Evolutionary conservation across 2,888 invertebrate genomes (phyloP).

Genomic region (Eurytoma californica): DNA sequence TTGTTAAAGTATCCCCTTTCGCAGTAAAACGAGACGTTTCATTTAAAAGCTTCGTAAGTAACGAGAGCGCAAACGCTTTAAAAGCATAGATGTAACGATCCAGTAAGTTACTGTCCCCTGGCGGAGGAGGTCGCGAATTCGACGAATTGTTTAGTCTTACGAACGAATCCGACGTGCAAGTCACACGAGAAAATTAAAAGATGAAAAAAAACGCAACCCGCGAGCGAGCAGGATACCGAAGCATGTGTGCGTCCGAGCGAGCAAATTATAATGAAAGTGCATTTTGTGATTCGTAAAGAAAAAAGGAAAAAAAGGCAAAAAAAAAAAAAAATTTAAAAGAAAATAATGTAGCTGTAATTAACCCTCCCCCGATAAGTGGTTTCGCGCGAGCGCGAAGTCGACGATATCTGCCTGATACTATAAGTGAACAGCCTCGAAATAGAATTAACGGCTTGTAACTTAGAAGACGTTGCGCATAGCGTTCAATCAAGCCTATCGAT

Average conservation of each 20-base stretch:
- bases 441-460: slow-evolving; percentile 51
- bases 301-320: slow-evolving; percentile 18
- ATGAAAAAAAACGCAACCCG: slow-evolving; percentile 3
- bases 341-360: slow-evolving; percentile 47
- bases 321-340: not conserved
- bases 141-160: slow-evolving; percentile 33
- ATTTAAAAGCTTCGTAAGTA: slow-evolving; percentile 49
- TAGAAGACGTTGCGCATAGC: slow-evolving; percentile 44
- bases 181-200: not conserved
- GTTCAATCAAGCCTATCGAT: slow-evolving; percentile 58
- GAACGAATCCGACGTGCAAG: slow-evolving; percentile 20
- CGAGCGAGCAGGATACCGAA: slow-evolving; percentile 21
- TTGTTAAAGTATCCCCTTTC: slow-evolving; percentile 30
- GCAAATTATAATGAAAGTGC: slow-evolving; percentile 56
- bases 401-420: slow-evolving; percentile 70
- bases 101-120: slow-evolving; percentile 43
- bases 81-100: slow-evolving; percentile 30
- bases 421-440: slow-evolving; percentile 50
- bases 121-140: slow-evolving; percentile 34
- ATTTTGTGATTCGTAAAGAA: slow-evolving; percentile 60
- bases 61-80: slow-evolving; percentile 32
- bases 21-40: slow-evolving; percentile 22
- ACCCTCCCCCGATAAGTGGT: slow-evolving; percentile 35
- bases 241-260: slow-evolving; percentile 48
- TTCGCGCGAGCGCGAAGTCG: slow-evolving; percentile 63